Evolutionary conservation across 2,888 invertebrate species (phyloP).

Genomic region (Sclerodermus sp.): DNA sequence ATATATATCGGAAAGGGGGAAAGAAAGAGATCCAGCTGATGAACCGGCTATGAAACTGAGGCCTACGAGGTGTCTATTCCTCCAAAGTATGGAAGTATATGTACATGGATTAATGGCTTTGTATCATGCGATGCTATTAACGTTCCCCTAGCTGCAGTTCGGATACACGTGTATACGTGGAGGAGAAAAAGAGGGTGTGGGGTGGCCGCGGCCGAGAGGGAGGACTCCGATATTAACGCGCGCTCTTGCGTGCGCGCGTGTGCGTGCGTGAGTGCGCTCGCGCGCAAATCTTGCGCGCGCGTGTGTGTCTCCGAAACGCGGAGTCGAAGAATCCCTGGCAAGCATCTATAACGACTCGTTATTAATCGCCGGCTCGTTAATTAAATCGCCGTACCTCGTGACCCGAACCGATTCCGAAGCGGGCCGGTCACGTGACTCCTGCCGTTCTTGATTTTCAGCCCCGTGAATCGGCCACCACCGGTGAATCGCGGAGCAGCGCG

Average conservation of each 20-base stretch:
- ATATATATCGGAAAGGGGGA: neutral
- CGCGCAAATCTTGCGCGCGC: slow-evolving; percentile 14
- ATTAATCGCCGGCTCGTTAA: slow-evolving; percentile 44
- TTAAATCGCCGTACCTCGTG: slow-evolving; percentile 13
- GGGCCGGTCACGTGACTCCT: too few relatives aligned
- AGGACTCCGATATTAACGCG: slow-evolving; percentile 11
- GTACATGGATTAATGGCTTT: slow-evolving; percentile 45
- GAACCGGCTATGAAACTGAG: slow-evolving; percentile 44
- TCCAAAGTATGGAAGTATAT: slow-evolving; percentile 44
- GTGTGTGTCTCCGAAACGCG: neutral
- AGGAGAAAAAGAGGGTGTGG: slow-evolving; percentile 10
- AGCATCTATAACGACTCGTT: slow-evolving; percentile 27
- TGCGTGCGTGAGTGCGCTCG: slow-evolving; percentile 1
- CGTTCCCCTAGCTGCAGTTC: slow-evolving; percentile 40
- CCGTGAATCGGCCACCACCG: too few relatives aligned
- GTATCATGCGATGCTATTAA: slow-evolving; percentile 49
- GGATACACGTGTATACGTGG: slow-evolving; percentile 21
- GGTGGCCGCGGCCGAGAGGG: slow-evolving; percentile 3
- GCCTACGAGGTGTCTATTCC: slow-evolving; percentile 49
- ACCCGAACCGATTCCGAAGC: neutral
- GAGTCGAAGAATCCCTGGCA: slow-evolving; percentile 8
- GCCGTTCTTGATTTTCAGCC: too few relatives aligned
- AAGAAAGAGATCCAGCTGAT: slow-evolving; percentile 38
- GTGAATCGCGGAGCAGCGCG: too few relatives aligned
- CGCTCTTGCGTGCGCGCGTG: slow-evolving; percentile 8